Evolutionary conservation across 2,113 vertebrate species (phyloP).

Genomic region (Forbesichthys papilliferus): DNA sequence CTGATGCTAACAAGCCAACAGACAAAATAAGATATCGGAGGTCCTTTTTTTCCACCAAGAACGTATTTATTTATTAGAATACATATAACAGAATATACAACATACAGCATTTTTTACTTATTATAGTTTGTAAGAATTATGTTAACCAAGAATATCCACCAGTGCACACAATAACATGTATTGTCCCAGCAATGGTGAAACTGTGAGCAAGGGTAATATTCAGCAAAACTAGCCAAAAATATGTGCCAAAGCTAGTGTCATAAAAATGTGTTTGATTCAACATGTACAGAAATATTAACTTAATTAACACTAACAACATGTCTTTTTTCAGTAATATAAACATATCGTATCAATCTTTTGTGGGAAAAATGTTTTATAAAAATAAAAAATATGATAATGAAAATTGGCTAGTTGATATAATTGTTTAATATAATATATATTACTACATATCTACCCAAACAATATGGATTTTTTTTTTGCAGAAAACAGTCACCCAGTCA

Average conservation of each 20-base stretch:
- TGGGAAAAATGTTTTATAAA: too few species aligned
- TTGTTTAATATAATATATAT: too few species aligned
- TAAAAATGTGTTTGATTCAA: neutral
- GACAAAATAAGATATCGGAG: neutral
- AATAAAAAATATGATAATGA: too few species aligned
- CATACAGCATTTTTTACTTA: conserved; percentile 10
- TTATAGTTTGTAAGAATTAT: neutral
- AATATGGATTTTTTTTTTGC: too few species aligned
- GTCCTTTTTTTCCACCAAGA: conserved; percentile 1
- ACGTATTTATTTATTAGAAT: conserved; percentile 46
- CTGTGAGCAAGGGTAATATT: neutral
- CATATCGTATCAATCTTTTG: too few species aligned
- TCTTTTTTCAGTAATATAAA: too few species aligned
- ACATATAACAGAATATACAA: conserved; percentile 19
- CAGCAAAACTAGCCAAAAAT: neutral
- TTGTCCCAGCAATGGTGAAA: neutral
- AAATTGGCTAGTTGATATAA: too few species aligned
- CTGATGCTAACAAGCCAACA: conserved; percentile 58
- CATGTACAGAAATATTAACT: too few species aligned
- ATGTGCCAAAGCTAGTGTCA: neutral
- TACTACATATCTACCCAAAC: too few species aligned
- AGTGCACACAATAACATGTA: neutral
- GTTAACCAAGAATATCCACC: neutral
- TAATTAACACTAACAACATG: too few species aligned
- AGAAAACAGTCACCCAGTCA: too few species aligned